Percentiles rank a stretch among this genome's conserved stretches.
Evolutionary conservation across 2,113 vertebrate genomes (phyloP).

Genomic region (Percopsis transmontana): DNA sequence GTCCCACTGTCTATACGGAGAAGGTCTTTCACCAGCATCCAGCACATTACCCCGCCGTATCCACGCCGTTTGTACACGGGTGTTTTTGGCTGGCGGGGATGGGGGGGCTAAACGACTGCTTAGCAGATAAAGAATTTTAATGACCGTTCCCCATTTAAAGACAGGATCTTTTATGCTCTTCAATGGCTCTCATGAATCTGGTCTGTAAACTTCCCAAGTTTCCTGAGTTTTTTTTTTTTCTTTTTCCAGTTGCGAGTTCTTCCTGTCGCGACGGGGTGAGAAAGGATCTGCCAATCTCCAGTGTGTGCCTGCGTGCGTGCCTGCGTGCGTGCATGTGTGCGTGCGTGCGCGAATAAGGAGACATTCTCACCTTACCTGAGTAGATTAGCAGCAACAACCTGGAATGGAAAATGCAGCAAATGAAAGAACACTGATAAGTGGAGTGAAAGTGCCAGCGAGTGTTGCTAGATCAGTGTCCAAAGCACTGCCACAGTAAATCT

Average conservation of each 20-base stretch:
- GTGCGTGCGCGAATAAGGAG: background rate
- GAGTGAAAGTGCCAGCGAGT: conserved; percentile 8
- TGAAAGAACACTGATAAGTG: conserved; percentile 26
- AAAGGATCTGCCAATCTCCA: conserved; percentile 34
- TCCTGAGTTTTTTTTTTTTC: conserved; percentile 17
- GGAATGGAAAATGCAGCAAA: conserved; percentile 22
- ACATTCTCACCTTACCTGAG: background rate
- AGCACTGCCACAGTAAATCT: conserved; percentile 44
- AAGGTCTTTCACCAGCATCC: conserved; percentile 60
- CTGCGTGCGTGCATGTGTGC: background rate
- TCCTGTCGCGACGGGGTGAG: conserved; percentile 20
- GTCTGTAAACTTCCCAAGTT: conserved; percentile 27
- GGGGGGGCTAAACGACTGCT: conserved; percentile 57
- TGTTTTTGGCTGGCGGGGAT: conserved; percentile 35
- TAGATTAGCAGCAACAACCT: background rate
- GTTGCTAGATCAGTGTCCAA: conserved; percentile 36
- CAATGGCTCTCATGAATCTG: conserved; percentile 52
- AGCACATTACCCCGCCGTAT: conserved; percentile 22
- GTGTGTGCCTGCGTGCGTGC: background rate
- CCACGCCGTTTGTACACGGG: conserved; percentile 57
- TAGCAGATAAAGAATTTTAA: conserved; percentile 75
- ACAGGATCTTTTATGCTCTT: conserved; percentile 55
- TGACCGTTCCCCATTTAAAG: conserved; percentile 58
- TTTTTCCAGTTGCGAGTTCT: background rate
- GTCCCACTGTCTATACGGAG: conserved; percentile 52